phyloP scores from a whole-genome alignment of 2,888 invertebrate species.

The Andrena trimmerana region DNA sequence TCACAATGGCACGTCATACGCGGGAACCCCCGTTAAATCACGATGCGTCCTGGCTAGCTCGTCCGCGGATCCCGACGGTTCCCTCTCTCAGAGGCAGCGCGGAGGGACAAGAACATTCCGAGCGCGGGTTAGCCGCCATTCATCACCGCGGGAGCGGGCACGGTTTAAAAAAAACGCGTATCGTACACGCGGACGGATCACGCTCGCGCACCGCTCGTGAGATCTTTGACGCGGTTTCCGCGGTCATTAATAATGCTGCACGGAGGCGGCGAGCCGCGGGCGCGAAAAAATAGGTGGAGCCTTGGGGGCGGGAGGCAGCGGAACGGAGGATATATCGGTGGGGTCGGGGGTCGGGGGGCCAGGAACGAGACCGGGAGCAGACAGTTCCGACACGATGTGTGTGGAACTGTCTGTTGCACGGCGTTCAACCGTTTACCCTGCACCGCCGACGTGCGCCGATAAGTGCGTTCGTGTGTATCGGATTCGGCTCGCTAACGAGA shows the following conservation, averaged over 20 bases:
- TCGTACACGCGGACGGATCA: slow-evolving; percentile 69
- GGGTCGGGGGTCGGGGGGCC: background rate
- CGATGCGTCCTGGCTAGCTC: slow-evolving; percentile 62
- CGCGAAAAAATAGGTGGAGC: slow-evolving; percentile 40
- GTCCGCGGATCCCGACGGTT: slow-evolving; percentile 61
- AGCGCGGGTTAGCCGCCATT: slow-evolving; percentile 65
- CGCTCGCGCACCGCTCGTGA: slow-evolving; percentile 62
- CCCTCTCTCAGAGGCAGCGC: slow-evolving; percentile 37
- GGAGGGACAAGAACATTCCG: slow-evolving; percentile 68
- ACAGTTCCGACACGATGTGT: slow-evolving; percentile 51
- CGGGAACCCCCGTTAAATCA: slow-evolving; percentile 68
- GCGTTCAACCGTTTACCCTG: slow-evolving; percentile 54
- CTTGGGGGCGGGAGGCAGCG: slow-evolving; percentile 24
- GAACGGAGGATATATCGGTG: slow-evolving; percentile 55
- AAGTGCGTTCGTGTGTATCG: slow-evolving; percentile 49
- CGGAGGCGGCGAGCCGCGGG: slow-evolving; percentile 56
- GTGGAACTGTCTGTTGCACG: slow-evolving; percentile 58
- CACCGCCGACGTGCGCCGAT: slow-evolving; percentile 58
- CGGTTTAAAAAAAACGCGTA: slow-evolving; percentile 68
- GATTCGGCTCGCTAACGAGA: slow-evolving; percentile 56
- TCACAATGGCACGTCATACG: slow-evolving; percentile 62
- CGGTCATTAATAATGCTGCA: slow-evolving; percentile 71
- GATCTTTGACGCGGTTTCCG: slow-evolving; percentile 74
- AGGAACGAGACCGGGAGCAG: slow-evolving; percentile 46
- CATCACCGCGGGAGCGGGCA: slow-evolving; percentile 59